A percentile compares a stretch with the other conserved stretches of the same genome.
phyloP scores from a whole-genome alignment of 2,797 vertebrate genomes.

The Brachymystax lenok region DNA sequence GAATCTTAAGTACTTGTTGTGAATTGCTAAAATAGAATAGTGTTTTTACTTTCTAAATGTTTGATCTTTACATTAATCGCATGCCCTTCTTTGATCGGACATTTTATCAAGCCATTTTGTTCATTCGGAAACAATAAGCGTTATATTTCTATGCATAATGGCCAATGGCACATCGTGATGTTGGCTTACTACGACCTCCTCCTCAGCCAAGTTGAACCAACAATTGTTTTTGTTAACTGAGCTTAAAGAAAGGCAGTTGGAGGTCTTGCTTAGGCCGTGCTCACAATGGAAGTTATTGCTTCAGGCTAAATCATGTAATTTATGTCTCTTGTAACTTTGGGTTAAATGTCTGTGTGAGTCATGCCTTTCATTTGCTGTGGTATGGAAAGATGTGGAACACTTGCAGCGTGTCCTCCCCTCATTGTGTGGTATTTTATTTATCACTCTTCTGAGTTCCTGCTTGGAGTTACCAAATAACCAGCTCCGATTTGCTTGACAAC shows the following conservation, averaged over 20 bases:
- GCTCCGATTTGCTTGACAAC: constrained; percentile 3
- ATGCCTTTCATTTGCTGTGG: constrained; percentile 17
- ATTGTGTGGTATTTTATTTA: constrained; percentile 27
- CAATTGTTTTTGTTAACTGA: not conserved
- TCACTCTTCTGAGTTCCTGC: constrained; percentile 8
- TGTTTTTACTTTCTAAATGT: not conserved
- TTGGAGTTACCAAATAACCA: constrained; percentile 16
- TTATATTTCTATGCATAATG: not conserved
- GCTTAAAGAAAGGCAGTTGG: not conserved
- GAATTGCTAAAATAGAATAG: not conserved
- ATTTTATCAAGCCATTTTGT: not conserved
- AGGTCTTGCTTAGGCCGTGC: not conserved
- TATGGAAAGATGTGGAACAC: constrained; percentile 31
- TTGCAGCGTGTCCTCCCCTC: constrained; percentile 26
- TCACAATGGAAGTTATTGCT: not conserved
- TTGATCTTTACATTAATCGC: too few species aligned
- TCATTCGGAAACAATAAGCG: not conserved
- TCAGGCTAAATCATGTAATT: constrained; percentile 38
- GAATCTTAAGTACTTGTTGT: not conserved
- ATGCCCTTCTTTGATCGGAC: not conserved
- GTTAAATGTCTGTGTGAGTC: constrained; percentile 34
- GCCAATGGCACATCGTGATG: not conserved
- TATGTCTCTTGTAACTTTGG: constrained; percentile 34
- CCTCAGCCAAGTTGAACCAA: not conserved
- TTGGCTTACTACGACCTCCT: not conserved